Evolutionary conservation across 2,888 invertebrate species (phyloP), one percentile per base, ranked within the genome.

Genomic region (Pseudococcus viburni): DNA sequence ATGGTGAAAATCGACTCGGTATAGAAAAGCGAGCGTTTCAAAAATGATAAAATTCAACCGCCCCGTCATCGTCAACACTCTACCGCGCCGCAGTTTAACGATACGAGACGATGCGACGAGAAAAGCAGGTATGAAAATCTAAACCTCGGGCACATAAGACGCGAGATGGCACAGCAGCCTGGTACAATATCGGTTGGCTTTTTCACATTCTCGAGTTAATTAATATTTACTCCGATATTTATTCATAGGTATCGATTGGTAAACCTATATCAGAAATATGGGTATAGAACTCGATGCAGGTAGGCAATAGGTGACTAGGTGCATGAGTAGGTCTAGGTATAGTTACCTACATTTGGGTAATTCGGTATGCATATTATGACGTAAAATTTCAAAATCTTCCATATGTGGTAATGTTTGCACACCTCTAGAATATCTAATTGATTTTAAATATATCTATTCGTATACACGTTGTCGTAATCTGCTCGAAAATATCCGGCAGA

Each of bases 71-170:
- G 22, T 4, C 5, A n/a, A n/a, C 15, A 15, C n/a, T 1, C 55
- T 64, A 26, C 68, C 26, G 0, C 42, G 8, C 8, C 42, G 8
- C 26, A 42, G 42, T 68, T 68, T 26, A 11, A 26, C 22, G 26
- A 22, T 22, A 68, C 26, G 15, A 68, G 55, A 55, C 26, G 68
- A 68, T 12, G 15, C 26, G 55, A 55, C 26, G 68, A 68, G 26
- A 68, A 26, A 26, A 9, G 26, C 68, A 22, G 68, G 9, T 68
- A 68, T 15, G 68, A 68, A 68, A 68, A 68, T 68, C 68, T 68
- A 68, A 22, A 26, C 68, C 68, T 68, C 68, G 68, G 68, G 68
- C 68, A 11, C 11, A 26, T 26, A 55, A 55, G 68, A 68, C 11
- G 68, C 68, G 68, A 22, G 68, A 68, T 68, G 22, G 26, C 22